phyloP scores from a whole-genome alignment of 2,113 vertebrate species.

The Arothron firmamentum region DNA sequence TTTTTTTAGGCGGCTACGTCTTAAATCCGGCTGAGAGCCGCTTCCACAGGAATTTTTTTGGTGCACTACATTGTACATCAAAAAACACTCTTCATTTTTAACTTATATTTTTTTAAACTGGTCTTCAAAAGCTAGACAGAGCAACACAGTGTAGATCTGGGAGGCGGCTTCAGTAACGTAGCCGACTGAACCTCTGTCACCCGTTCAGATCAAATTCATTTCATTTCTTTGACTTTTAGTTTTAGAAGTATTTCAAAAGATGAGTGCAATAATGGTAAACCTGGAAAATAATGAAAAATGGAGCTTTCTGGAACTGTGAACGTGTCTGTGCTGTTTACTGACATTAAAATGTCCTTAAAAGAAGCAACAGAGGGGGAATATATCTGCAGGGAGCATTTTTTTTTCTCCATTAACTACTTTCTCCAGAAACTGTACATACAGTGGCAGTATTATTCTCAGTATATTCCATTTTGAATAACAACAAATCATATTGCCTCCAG shows the following conservation, averaged over 20 bases:
- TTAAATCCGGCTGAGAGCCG: slow-evolving; percentile 8
- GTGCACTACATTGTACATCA: neutral
- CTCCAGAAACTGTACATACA: slow-evolving; percentile 31
- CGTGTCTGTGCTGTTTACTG: slow-evolving; percentile 20
- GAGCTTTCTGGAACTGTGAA: slow-evolving; percentile 1
- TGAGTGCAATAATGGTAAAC: neutral
- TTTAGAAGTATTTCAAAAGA: neutral
- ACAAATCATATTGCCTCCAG: slow-evolving; percentile 58
- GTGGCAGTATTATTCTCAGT: slow-evolving; percentile 34
- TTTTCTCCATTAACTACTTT: slow-evolving; percentile 46
- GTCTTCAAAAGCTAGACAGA: neutral
- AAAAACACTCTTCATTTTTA: neutral
- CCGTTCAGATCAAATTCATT: too few relatives aligned
- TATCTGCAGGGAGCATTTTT: slow-evolving; percentile 38
- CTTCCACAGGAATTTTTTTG: neutral
- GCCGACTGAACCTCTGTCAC: too few relatives aligned
- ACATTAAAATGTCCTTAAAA: slow-evolving; percentile 20
- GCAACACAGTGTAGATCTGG: neutral
- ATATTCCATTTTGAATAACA: slow-evolving; percentile 51
- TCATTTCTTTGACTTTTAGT: too few relatives aligned
- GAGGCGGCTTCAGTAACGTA: neutral
- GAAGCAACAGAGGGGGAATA: slow-evolving; percentile 9
- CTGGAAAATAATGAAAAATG: neutral
- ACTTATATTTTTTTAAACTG: neutral
- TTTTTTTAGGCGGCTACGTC: neutral